These are phyloP conservation scores for Caenorhabditis brenneri DNA, from an alignment of 1,140 invertebrate genomes.

Conservation along the genomic window DNA sequence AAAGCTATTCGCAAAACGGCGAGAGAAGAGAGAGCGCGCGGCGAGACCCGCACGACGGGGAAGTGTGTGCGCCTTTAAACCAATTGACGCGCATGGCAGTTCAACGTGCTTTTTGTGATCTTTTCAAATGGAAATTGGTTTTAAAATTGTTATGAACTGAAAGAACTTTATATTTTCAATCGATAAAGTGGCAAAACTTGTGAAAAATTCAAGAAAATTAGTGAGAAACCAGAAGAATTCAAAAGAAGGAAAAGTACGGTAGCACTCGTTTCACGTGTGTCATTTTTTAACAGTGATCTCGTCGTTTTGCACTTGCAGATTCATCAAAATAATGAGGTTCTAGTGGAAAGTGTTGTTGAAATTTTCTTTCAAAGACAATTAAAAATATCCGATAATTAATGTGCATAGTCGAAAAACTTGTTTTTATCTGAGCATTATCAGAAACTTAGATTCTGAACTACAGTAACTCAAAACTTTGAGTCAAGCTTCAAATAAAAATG, in stretches of 20 bases:
- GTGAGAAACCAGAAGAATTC: background rate
- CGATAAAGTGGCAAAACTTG: background rate
- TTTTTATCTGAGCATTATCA: too few species aligned
- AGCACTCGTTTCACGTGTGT: constrained; percentile 24
- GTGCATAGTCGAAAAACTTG: too few species aligned
- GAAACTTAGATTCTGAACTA: too few species aligned
- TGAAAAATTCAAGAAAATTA: background rate
- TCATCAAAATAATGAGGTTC: too few species aligned
- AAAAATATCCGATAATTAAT: background rate
- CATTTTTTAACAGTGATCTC: too few species aligned
- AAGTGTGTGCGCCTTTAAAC: background rate
- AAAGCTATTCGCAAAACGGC: background rate
- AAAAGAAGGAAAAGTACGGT: background rate
- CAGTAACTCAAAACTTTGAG: too few species aligned
- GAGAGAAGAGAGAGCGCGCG: background rate
- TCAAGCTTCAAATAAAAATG: too few species aligned
- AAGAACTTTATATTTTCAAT: background rate
- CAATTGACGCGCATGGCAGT: too few species aligned
- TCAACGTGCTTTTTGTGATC: background rate
- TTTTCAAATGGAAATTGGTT: background rate
- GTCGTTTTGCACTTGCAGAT: too few species aligned
- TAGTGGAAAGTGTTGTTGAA: background rate
- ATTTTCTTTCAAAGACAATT: background rate
- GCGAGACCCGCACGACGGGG: background rate
- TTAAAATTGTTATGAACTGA: background rate